Percentiles rank a stretch among this genome's conserved stretches.
Conservation (phyloP, 1,140 invertebrate species). For the Drosophila santomea region DNA sequence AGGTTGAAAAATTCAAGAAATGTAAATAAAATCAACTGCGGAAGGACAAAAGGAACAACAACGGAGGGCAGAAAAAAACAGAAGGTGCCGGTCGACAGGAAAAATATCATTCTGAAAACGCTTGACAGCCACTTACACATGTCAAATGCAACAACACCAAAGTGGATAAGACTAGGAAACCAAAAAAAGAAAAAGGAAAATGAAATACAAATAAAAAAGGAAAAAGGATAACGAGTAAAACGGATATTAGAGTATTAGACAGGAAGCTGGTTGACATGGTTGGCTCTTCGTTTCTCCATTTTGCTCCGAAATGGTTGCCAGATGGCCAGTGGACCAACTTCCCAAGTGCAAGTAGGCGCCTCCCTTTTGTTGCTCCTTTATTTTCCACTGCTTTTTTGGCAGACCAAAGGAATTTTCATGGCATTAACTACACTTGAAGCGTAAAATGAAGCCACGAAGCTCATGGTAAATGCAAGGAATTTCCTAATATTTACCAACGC, state of each 20-base stretch:
- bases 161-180: conserved; percentile 25
- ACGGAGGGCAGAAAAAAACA: conserved; percentile 55
- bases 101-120: conserved; percentile 79
- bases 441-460: conserved; percentile 56
- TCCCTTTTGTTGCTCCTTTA: conserved; percentile 9
- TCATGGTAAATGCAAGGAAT: conserved; percentile 39
- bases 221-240: conserved; percentile 68
- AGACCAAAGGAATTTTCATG: conserved; percentile 47
- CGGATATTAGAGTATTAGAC: conserved; percentile 82
- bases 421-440: conserved; percentile 63
- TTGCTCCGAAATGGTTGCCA: conserved; percentile 42
- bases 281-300: conserved; percentile 12
- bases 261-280: conserved; percentile 69
- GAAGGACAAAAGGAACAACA: conserved; percentile 31
- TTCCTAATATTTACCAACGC: conserved; percentile 43
- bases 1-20: conserved; percentile 69
- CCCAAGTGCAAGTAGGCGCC: conserved; percentile 15
- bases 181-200: neutral
- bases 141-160: conserved; percentile 71
- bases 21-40: conserved; percentile 81
- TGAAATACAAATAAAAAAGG: conserved; percentile 34
- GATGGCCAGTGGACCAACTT: conserved; percentile 40
- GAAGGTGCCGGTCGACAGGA: conserved; percentile 62
- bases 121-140: conserved; percentile 81
- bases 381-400: conserved; percentile 16